Percentiles rank a stretch among this genome's conserved stretches.
Evolutionary conservation across 2,113 vertebrate species (phyloP).

Genomic region (Salvelinus sp.): DNA sequence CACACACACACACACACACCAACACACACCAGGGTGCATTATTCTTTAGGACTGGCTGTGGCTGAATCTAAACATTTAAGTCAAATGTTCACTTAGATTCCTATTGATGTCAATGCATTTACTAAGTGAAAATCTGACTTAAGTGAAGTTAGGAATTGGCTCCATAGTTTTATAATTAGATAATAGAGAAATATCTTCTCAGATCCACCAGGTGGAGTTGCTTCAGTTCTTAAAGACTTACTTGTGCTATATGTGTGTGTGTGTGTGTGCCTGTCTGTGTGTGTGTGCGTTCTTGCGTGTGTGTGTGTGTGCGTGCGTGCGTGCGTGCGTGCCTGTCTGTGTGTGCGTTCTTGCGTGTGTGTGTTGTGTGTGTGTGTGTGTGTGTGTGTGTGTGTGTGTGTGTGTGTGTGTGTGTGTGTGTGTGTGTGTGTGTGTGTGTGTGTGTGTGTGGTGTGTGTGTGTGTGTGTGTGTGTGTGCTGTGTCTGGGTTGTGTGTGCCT

Average conservation of each 20-base stretch:
- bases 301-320: neutral
- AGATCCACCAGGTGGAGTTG: slow-evolving; percentile 34
- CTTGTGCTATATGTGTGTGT: neutral
- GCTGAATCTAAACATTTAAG: no score
- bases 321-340: neutral
- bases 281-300: neutral
- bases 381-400: no score
- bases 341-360: neutral
- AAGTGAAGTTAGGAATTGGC: no score
- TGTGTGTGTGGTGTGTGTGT: neutral
- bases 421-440: neutral
- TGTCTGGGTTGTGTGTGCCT: no score
- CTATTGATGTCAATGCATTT: no score
- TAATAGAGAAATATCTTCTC: slow-evolving; percentile 12
- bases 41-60: no score
- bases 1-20: no score
- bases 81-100: no score
- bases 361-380: neutral
- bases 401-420: slow-evolving; percentile 3
- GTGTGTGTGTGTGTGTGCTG: slow-evolving; percentile 8
- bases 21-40: no score
- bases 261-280: neutral
- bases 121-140: no score
- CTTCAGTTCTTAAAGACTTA: neutral
- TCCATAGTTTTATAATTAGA: no score